phyloP scores from a whole-genome alignment of 2,888 invertebrate genomes.

The Liodrosophila aerea region DNA sequence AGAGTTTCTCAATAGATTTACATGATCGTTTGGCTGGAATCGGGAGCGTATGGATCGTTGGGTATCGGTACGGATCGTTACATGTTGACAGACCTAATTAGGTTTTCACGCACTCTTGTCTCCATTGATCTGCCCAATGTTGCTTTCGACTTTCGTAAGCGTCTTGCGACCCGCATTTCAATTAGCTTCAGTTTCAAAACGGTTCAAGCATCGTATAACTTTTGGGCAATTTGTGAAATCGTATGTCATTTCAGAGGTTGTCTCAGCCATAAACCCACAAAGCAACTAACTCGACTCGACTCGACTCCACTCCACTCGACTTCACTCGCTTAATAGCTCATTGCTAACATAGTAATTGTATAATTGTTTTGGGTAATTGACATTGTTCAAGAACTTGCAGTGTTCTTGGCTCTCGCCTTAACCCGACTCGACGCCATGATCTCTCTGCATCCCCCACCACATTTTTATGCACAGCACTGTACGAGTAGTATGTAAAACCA shows the following conservation, averaged over 20 bases:
- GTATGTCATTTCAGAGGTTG: background rate
- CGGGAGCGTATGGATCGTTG: background rate
- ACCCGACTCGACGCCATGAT: constrained; percentile 30
- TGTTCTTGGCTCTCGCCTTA: constrained; percentile 57
- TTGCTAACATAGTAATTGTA: constrained; percentile 3
- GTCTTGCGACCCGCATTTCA: constrained; percentile 51
- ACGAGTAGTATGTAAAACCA: too few relatives aligned
- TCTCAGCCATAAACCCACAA: constrained; percentile 1
- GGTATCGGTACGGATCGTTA: background rate
- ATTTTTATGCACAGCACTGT: too few relatives aligned
- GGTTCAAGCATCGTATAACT: constrained; percentile 44
- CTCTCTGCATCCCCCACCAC: constrained; percentile 45
- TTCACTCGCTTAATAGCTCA: constrained; percentile 19
- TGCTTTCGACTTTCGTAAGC: constrained; percentile 23
- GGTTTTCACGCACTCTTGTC: constrained; percentile 69
- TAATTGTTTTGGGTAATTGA: constrained; percentile 56
- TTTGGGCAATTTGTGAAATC: constrained; percentile 1
- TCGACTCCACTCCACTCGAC: background rate
- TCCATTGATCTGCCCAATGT: constrained; percentile 34
- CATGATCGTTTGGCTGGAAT: constrained; percentile 1
- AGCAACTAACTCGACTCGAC: background rate
- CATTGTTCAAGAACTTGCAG: constrained; percentile 49
- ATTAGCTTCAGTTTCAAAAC: constrained; percentile 49
- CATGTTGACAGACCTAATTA: constrained; percentile 40
- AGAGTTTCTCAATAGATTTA: constrained; percentile 9